Evolutionary conservation across 1,140 invertebrate species (phyloP), one percentile per base, ranked within the genome.

Genomic region (Camponotus pennsylvanicus): DNA sequence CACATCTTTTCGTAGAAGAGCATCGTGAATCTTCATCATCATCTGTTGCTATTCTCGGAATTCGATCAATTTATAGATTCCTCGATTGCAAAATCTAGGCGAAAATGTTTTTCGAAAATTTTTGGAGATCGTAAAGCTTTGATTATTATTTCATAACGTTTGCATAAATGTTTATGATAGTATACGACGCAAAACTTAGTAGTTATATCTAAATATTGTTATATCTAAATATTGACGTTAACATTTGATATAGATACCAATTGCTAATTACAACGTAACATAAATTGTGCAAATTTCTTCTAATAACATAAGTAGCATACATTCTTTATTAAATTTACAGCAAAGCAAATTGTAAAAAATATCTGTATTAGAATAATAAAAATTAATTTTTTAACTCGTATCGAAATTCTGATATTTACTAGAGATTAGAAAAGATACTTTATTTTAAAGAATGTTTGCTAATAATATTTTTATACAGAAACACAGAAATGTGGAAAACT

Each of bases 131-230:
- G 40, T n/a, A 34, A 18, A 11, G 32, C 7, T 52, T 34, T 73
- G 79, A 45, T 82, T 82, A 73, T 82, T 82, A 82, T 82, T 82
- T 59, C 67, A n/a, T 15, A 21, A 37, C 57, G 52, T 45, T 40
- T 66, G 42, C 18, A 21, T 32, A 42, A 80, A 80, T 70, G 21
- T 69, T 69, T 55, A 37, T 55, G 32, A 80, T 34, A 0, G 15
- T 21, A 0, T 32, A 18, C 11, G 32, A 7, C 18, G 40, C 13
- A 6, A 5, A 75, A 49, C 27, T 52, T 63, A 61, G 13, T 40
- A 18, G 27, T 40, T 27, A 49, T 13, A 32, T n/a, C n/a, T n/a
- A n/a, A n/a, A n/a, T n/a, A n/a, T n/a, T n/a, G n/a, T n/a, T n/a
- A n/a, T n/a, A n/a, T n/a, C n/a, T n/a, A n/a, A n/a, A n/a, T n/a